These are phyloP conservation scores for Ruditapes philippinarum DNA, from an alignment of 1,140 invertebrate species.

Conservation along the genomic window DNA sequence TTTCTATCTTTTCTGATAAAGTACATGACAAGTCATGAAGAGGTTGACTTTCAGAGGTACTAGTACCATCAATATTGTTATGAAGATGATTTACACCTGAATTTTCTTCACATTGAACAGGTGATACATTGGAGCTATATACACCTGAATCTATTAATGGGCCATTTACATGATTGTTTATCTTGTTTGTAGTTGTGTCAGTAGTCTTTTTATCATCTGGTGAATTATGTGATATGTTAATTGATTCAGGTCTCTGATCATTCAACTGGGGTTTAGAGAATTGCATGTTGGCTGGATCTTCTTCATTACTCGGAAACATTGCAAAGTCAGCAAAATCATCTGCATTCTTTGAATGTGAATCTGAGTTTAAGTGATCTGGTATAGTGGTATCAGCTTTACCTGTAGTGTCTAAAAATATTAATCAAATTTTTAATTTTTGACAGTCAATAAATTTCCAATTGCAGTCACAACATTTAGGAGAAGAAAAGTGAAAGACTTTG, in stretches of 20 bases:
- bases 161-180: not conserved
- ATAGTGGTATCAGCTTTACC: too few species aligned
- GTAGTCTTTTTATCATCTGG: not conserved
- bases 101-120: conserved; percentile 60
- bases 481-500: too few species aligned
- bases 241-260: not conserved
- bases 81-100: not conserved
- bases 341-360: not conserved
- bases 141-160: conserved; percentile 74
- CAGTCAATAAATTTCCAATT: too few species aligned
- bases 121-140: conserved; percentile 78
- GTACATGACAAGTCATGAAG: not conserved
- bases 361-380: not conserved
- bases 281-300: too few species aligned
- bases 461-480: too few species aligned
- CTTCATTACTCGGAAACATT: not conserved
- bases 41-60: not conserved
- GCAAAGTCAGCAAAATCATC: conserved; percentile 25
- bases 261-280: not conserved
- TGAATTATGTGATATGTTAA: not conserved
- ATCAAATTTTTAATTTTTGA: too few species aligned
- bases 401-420: not conserved
- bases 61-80: not conserved
- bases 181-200: not conserved
- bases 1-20: not conserved